phyloP scores from a whole-genome alignment of 1,140 invertebrate genomes.

The Orchestia grillus region DNA sequence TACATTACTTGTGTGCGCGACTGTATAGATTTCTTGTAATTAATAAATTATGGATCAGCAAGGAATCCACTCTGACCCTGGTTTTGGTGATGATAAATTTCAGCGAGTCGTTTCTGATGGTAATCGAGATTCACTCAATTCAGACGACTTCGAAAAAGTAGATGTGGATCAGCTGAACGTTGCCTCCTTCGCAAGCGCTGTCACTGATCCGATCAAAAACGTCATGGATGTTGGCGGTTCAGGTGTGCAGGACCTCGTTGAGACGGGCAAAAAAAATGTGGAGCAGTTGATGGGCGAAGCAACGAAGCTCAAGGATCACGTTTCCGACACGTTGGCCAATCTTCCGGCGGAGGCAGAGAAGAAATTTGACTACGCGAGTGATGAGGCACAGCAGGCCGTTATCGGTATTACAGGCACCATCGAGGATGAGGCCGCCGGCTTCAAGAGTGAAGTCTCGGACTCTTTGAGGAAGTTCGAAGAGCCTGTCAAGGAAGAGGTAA shows the following conservation, averaged over 20 bases:
- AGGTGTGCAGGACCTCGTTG: neutral
- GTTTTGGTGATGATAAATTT: neutral
- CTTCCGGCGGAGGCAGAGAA: neutral
- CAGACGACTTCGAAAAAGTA: slow-evolving; percentile 68
- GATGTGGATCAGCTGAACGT: slow-evolving; percentile 64
- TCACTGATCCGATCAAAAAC: slow-evolving; percentile 21
- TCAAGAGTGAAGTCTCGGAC: neutral
- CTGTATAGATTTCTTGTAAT: too few relatives aligned
- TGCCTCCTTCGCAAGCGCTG: slow-evolving; percentile 21
- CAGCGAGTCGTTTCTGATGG: slow-evolving; percentile 34
- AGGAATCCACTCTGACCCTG: neutral
- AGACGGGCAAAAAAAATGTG: neutral
- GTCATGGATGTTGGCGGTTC: slow-evolving; percentile 15
- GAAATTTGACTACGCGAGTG: neutral
- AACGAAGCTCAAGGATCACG: neutral
- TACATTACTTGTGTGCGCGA: neutral
- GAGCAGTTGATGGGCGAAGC: neutral
- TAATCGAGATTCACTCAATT: slow-evolving; percentile 66
- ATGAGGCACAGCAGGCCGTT: neutral
- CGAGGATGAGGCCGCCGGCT: neutral
- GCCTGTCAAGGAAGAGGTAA: neutral
- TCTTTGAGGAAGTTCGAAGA: neutral
- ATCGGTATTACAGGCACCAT: neutral
- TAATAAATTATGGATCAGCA: slow-evolving; percentile 12
- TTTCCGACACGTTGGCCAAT: neutral